Percentiles rank a stretch among this genome's conserved stretches.
Conservation (phyloP, 2,113 vertebrate species). For the Phodopus roborovskii region DNA sequence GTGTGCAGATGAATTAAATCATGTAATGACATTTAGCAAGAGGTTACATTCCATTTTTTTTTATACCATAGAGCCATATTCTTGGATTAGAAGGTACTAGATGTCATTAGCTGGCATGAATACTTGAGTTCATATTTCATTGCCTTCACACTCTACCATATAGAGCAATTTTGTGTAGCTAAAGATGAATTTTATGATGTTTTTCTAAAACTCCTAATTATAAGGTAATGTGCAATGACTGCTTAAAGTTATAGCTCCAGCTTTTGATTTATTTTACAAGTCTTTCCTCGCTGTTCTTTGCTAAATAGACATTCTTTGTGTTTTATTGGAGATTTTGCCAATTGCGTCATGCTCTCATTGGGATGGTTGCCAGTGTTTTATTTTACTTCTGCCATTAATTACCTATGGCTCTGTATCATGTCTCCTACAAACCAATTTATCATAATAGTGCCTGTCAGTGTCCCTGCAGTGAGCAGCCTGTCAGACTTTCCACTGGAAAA, state of each 20-base stretch:
- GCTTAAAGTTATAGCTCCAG: conserved; percentile 72
- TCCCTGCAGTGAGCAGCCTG: conserved; percentile 82
- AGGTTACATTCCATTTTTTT: neutral
- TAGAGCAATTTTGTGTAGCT: conserved; percentile 64
- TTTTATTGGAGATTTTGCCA: conserved; percentile 87
- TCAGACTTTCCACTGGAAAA: conserved; percentile 88
- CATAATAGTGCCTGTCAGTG: conserved; percentile 80
- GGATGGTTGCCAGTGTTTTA: conserved; percentile 86
- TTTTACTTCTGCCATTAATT: conserved; percentile 86
- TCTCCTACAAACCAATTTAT: conserved; percentile 85
- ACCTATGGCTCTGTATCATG: conserved; percentile 85
- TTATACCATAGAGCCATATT: conserved; percentile 25
- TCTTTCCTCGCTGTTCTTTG: conserved; percentile 80
- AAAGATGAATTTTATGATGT: conserved; percentile 77
- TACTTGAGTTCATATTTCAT: conserved; percentile 78
- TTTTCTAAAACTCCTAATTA: conserved; percentile 81
- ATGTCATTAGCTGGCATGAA: conserved; percentile 73
- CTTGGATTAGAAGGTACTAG: conserved; percentile 46
- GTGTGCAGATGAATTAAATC: neutral
- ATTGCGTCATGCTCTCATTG: conserved; percentile 87
- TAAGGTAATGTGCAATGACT: conserved; percentile 80
- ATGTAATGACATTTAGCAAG: neutral
- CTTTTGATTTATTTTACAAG: conserved; percentile 87
- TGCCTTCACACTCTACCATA: conserved; percentile 74
- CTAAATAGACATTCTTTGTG: conserved; percentile 85